A percentile compares a stretch with the other conserved stretches of the same genome.
These are phyloP conservation scores for Dryadula phaetusa DNA, from an alignment of 2,888 invertebrate genomes.

Conservation along the genomic window DNA sequence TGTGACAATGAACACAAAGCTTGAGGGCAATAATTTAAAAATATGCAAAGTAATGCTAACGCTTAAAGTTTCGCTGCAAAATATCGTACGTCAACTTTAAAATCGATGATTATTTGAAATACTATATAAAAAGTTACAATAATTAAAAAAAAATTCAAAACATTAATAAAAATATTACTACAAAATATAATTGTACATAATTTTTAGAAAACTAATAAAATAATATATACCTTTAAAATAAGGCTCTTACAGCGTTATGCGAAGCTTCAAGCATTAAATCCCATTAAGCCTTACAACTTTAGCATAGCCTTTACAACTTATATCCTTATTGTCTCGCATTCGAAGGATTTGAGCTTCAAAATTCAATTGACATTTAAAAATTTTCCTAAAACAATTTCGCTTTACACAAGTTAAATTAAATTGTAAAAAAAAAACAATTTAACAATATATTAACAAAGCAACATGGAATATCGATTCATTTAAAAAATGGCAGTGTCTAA, in stretches of 20 bases:
- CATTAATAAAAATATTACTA: too few relatives aligned
- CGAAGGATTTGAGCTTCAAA: not conserved
- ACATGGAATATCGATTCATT: slow-evolving; percentile 8
- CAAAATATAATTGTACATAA: not conserved
- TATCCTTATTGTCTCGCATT: slow-evolving; percentile 32
- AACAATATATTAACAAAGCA: slow-evolving; percentile 32
- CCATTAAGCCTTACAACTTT: not conserved
- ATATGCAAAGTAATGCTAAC: not conserved
- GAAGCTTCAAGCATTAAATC: not conserved
- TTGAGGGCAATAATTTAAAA: not conserved
- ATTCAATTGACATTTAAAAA: slow-evolving; percentile 34
- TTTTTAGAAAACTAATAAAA: not conserved
- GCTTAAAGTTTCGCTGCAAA: not conserved
- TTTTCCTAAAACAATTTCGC: slow-evolving; percentile 35
- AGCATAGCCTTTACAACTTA: slow-evolving; percentile 27
- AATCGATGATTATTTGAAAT: too few relatives aligned
- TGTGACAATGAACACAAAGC: not conserved
- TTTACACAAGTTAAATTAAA: slow-evolving; percentile 26
- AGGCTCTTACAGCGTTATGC: not conserved
- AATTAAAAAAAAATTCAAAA: not conserved
- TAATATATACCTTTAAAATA: not conserved
- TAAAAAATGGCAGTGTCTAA: slow-evolving; percentile 27
- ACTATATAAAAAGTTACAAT: too few relatives aligned
- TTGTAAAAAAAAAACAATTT: slow-evolving; percentile 30
- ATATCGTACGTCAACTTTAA: too few relatives aligned